Evolutionary conservation across 2,113 vertebrate species (phyloP).

Genomic region (Eptesicus fuscus): DNA sequence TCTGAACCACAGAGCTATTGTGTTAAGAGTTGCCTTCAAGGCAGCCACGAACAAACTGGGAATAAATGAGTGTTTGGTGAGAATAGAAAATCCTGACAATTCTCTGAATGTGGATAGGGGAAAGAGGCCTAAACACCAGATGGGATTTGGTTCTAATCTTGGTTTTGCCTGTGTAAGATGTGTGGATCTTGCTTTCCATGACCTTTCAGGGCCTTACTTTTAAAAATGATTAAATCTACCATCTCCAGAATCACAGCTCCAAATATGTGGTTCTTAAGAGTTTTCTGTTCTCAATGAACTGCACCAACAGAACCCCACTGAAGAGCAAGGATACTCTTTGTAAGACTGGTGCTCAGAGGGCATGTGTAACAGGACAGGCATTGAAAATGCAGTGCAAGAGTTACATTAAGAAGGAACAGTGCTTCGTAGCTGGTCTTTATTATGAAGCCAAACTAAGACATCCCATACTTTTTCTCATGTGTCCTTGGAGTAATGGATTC

Average conservation of each 20-base stretch:
- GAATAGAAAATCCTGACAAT: background rate
- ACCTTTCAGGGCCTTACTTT: background rate
- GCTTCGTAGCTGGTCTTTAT: slow-evolving; percentile 37
- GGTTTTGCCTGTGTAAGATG: background rate
- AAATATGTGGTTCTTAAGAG: background rate
- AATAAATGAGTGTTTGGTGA: background rate
- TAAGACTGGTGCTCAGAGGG: background rate
- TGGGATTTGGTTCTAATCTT: background rate
- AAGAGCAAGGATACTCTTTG: slow-evolving; percentile 37
- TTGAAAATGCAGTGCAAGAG: background rate
- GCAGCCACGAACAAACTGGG: background rate
- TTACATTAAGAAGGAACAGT: background rate
- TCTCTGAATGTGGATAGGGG: background rate
- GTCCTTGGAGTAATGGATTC: slow-evolving; percentile 44
- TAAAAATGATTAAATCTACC: background rate
- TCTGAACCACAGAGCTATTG: background rate
- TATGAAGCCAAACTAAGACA: slow-evolving; percentile 44
- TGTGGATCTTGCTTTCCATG: background rate
- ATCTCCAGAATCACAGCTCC: background rate
- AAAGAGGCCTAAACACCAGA: background rate
- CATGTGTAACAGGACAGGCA: background rate
- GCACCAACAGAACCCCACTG: background rate
- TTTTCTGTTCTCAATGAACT: slow-evolving; percentile 26
- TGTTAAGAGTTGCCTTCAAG: background rate
- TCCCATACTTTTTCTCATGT: slow-evolving; percentile 6